These are phyloP conservation scores for Diplazon laetatorius DNA, from an alignment of 2,888 invertebrate species.

Conservation along the genomic window DNA sequence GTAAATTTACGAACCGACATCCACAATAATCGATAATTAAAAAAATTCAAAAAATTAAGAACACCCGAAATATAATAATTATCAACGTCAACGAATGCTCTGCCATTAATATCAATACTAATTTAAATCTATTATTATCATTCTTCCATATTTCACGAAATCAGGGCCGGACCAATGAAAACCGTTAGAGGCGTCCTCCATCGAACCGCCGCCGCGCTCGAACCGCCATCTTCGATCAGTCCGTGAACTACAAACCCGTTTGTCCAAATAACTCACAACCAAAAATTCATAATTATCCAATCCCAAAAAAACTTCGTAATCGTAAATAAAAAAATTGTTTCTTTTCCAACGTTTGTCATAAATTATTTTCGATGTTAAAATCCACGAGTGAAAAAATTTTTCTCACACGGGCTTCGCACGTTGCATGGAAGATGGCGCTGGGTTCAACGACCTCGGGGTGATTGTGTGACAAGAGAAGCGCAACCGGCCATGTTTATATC, in stretches of 20 bases:
- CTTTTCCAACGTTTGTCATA: too few relatives aligned
- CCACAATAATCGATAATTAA: too few relatives aligned
- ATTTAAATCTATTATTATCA: neutral
- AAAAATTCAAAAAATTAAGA: too few relatives aligned
- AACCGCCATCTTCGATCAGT: constrained; percentile 71
- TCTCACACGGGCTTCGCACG: neutral
- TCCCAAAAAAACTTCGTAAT: too few relatives aligned
- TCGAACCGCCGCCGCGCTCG: constrained; percentile 5
- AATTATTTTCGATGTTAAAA: too few relatives aligned
- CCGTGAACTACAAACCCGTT: constrained; percentile 71
- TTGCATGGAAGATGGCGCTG: constrained; percentile 28
- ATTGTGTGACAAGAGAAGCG: constrained; percentile 77
- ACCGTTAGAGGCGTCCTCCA: constrained; percentile 6
- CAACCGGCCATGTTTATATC: constrained; percentile 81
- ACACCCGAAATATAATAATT: too few relatives aligned
- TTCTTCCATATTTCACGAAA: neutral
- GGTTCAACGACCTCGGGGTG: constrained; percentile 80
- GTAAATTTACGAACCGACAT: too few relatives aligned
- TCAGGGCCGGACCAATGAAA: neutral
- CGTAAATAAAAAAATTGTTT: too few relatives aligned
- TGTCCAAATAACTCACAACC: constrained; percentile 74
- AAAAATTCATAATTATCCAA: too few relatives aligned
- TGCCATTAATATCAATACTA: too few relatives aligned
- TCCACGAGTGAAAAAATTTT: constrained; percentile 15
- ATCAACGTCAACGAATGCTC: too few relatives aligned